Base-by-base conservation (phyloP, 2,797 vertebrate genomes). In the Glyptemys insculpta region DNA sequence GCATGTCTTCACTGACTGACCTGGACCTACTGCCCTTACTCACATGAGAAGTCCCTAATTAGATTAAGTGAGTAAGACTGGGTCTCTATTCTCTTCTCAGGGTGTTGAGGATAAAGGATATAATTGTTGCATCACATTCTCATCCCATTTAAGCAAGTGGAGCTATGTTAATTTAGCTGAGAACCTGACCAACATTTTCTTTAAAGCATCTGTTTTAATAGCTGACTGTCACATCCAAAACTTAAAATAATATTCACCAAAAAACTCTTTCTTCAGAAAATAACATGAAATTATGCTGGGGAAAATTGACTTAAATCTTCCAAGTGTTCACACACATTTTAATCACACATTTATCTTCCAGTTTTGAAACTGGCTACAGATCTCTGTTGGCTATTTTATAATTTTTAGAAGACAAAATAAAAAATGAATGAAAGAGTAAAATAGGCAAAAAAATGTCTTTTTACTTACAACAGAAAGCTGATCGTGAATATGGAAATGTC, bases 401-500 rank as follows among this genome's bases (percentile, higher is more conserved):
- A 95, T 74, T 93, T 92, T 8, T 31, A 56, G 18, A 88, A 86
- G 84, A 16, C 29, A 87, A 93, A 95, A 84, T 82, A 37, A 95
- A 93, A 82, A 91, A 92, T 83, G 83, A 92, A 52, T 56, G 31
- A 93, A 56, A 81, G 16, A 88, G 23, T 50, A 72, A 54, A 92
- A 90, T 25, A 92, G 79, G 52, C 4, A n/a, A 88, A 93, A 88
- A 92, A 3, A 29, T 10, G 62, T 3, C 87, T 83, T 86, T 95
- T 93, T 96, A 88, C 27, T 89, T 80, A 29, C 53, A 41, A 50
- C 52, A 87, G 62, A 86, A 95, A 89, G 4, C 19, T 88, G 79
- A 92, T 50, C 41, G 49, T 57, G 54, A 96, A 94, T 57, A n/a
- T 93, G 54, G 84, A 85, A 29, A 94, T 96, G 91, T 92, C 37